Evolutionary conservation across 1,140 invertebrate species (phyloP).

Genomic region (Proales similis): DNA sequence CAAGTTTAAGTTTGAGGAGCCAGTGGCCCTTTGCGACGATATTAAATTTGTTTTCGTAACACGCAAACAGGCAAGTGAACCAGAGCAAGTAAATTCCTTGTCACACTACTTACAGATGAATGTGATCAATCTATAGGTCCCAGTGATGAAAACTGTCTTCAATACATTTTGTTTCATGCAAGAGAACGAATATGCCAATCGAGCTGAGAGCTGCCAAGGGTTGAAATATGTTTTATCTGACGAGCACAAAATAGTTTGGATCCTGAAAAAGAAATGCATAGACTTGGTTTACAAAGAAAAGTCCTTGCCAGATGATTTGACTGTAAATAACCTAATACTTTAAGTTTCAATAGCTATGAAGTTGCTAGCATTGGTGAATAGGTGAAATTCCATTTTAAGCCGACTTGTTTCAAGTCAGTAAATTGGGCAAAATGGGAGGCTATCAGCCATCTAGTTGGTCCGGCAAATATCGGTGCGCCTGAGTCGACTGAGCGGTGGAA

Average conservation of each 20-base stretch:
- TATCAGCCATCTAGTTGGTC: too few species aligned
- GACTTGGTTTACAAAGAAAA: constrained; percentile 34
- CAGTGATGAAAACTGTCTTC: constrained; percentile 1
- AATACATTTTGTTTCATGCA: constrained; percentile 35
- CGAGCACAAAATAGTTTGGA: not conserved
- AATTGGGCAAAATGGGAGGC: too few species aligned
- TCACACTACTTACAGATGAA: not conserved
- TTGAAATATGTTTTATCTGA: not conserved
- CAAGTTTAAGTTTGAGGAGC: not conserved
- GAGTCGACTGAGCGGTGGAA: too few species aligned
- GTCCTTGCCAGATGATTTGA: constrained; percentile 4
- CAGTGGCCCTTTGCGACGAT: not conserved
- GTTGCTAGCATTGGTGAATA: not conserved
- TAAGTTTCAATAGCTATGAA: not conserved
- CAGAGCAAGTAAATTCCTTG: not conserved
- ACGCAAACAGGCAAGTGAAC: not conserved
- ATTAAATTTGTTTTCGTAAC: constrained; percentile 20
- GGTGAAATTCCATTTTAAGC: too few species aligned
- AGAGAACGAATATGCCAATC: not conserved
- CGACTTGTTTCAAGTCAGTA: too few species aligned
- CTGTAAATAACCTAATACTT: not conserved
- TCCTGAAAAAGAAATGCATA: constrained; percentile 14
- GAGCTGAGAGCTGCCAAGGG: not conserved
- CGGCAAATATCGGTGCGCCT: too few species aligned
- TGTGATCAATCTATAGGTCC: not conserved